These are phyloP conservation scores for Pseudomugil tenellus DNA, from an alignment of 2,797 vertebrate genomes.

Conservation along the genomic window DNA sequence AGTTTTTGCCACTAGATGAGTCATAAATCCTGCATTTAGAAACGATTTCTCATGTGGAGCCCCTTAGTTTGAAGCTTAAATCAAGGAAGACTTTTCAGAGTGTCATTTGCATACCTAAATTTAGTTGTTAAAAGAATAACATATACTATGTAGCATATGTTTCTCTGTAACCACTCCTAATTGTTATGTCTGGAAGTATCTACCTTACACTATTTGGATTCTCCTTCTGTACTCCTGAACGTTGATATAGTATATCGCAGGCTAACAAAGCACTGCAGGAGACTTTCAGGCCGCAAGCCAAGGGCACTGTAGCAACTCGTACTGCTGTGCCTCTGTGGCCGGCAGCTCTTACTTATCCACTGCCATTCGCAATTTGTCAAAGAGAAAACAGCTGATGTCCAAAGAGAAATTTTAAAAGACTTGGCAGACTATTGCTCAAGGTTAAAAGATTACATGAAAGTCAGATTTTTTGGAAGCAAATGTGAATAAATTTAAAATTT, in stretches of 20 bases:
- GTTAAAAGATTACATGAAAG: background rate
- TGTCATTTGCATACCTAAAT: background rate
- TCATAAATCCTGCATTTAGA: constrained; percentile 41
- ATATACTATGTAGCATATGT: rapidly evolving
- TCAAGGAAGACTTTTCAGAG: constrained; percentile 44
- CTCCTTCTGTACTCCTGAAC: background rate
- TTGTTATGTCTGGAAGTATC: no score
- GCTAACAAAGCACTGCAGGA: no score
- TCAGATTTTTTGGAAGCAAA: no score
- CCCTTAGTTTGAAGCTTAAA: constrained; percentile 23
- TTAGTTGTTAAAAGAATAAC: background rate
- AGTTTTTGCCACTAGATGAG: constrained; percentile 44
- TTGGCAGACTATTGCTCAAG: background rate
- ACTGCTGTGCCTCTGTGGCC: background rate
- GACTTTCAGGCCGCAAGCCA: background rate
- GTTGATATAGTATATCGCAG: background rate
- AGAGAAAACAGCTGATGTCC: background rate
- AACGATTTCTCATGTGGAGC: constrained; percentile 49
- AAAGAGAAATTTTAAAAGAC: no score
- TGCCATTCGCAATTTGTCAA: no score
- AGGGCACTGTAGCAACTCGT: background rate
- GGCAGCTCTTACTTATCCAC: background rate
- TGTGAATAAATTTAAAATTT: no score
- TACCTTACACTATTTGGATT: no score
- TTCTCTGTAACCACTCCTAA: no score